These are phyloP conservation scores for Stylophora pistillata DNA, from an alignment of 64 coral and sea anemone genomes.

Conservation along the genomic window DNA sequence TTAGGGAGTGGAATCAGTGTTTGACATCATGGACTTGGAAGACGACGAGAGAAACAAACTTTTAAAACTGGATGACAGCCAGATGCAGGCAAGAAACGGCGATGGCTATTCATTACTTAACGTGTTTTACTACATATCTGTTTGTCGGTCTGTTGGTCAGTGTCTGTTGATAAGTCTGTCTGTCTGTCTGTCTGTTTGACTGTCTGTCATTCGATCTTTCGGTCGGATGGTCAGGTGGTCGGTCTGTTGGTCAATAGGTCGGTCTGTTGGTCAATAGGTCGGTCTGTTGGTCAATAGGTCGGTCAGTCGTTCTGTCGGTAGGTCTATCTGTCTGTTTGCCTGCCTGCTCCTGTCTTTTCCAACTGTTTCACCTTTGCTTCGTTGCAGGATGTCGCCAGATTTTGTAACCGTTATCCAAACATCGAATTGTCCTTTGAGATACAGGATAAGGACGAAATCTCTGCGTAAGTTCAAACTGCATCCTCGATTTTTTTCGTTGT, in stretches of 20 bases:
- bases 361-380: neutral
- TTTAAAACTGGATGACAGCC: slow-evolving; percentile 81
- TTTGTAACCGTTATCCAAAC: slow-evolving; percentile 98
- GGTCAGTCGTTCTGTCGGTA: neutral
- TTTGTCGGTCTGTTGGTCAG: neutral
- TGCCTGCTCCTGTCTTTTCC: neutral
- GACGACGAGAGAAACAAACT: slow-evolving; percentile 96
- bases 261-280: no score
- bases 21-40: slow-evolving; percentile 97
- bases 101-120: neutral
- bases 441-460: slow-evolving; percentile 78
- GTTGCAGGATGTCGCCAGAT: slow-evolving; percentile 91
- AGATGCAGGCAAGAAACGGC: slow-evolving; percentile 72
- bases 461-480: slow-evolving; percentile 68
- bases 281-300: no score
- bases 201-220: neutral
- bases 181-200: neutral
- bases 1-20: slow-evolving; percentile 95
- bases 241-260: neutral
- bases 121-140: neutral
- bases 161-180: neutral
- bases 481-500: no score
- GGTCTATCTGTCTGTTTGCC: neutral
- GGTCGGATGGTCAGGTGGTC: neutral
- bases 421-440: slow-evolving; percentile 96